Percentiles rank a stretch among this genome's conserved stretches.
phyloP scores from a whole-genome alignment of 2,113 vertebrate species.

The Platysteira castanea region DNA sequence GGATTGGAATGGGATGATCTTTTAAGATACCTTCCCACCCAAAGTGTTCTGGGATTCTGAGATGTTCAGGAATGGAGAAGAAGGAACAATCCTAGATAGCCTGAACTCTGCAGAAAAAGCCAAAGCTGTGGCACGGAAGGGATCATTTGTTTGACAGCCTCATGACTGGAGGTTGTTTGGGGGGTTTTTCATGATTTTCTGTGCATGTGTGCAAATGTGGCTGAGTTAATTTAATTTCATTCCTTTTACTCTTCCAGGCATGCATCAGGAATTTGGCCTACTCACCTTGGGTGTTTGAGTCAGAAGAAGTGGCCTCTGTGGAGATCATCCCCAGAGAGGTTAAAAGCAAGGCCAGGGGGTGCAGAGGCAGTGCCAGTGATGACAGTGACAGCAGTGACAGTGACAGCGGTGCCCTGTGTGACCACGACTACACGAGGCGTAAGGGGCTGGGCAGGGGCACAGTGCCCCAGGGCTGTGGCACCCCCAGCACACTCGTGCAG shows the following conservation, averaged over 20 bases:
- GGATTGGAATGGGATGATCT: background rate
- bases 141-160: background rate
- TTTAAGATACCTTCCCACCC: background rate
- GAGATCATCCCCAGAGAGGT: conserved; percentile 25
- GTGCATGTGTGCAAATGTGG: background rate
- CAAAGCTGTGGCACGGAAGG: background rate
- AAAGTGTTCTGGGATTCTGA: background rate
- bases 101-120: background rate
- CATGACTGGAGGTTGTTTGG: background rate
- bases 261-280: background rate
- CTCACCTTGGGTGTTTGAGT: background rate
- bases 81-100: background rate
- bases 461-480: fast-evolving
- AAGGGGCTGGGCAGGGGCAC: background rate
- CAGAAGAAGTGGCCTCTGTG: background rate
- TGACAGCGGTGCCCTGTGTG: background rate
- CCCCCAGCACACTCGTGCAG: fast-evolving
- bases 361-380: background rate
- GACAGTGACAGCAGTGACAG: background rate
- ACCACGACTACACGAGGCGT: conserved; percentile 9
- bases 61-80: background rate
- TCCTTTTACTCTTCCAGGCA: background rate
- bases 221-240: background rate
- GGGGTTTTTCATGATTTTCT: background rate
- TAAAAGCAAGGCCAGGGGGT: conserved; percentile 21